Base-by-base conservation (phyloP, 2,113 vertebrate genomes). In the Grus americana region DNA sequence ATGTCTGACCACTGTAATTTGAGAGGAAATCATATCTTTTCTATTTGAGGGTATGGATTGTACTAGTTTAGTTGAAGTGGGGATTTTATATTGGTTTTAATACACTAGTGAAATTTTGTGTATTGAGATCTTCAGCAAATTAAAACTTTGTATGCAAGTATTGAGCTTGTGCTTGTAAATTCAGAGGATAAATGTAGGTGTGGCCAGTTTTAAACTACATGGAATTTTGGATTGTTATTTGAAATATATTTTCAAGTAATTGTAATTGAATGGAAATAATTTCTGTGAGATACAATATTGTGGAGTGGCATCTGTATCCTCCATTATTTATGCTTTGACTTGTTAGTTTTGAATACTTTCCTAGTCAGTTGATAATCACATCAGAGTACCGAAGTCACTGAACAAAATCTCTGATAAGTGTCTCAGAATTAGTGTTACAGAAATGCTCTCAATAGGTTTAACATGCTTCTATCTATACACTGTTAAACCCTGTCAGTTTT, bases 211-310 rank as follows among this genome's bases (percentile, higher is more conserved):
- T 86, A 91, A 90, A 84, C 34, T n/a, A 67, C 30, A 5, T 34
- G 78, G 22, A 46, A 75, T 61, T 94, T 82, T 80, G 30, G 30
- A 36, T 54, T 86, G 16, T 42, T 91, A 61, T 85, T 95, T 90
- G 6, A 90, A 96, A 88, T 86, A 17, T 12, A 58, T 93, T 93
- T 95, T 65, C 68, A 93, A 86, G 86, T 91, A 86, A 85, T 71
- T 90, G 27, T 92, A 11, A 63, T 58, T 72, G 78, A 93, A 93
- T 23, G 47, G 52, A 49, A 87, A 19, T 66, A 38, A 62, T 54
- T 88, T 86, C 52, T 90, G 58, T 72, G 46, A 75, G 36, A 38
- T 68, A 55, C 17, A 79, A 2, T 72, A 34, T 62, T 73, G 54
- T 72, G 47, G 58, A 72, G 42, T 68, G n/a, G 40, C 26, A 86